Base-by-base conservation (phyloP, 1,140 invertebrate species). In the Rhyacophila brunnea region DNA sequence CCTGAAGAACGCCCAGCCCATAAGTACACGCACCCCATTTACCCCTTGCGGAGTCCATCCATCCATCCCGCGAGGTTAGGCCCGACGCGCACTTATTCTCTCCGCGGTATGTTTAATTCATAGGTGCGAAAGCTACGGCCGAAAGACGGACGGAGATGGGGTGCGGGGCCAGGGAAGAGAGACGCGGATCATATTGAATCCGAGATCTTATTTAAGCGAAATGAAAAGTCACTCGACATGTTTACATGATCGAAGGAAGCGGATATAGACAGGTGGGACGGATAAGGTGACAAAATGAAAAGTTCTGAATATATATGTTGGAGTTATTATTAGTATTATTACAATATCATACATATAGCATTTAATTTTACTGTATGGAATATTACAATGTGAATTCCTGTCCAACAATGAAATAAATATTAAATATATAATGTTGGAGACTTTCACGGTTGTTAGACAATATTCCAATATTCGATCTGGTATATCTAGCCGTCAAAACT, bases 41-140 rank as follows among this genome's bases (percentile, higher is more conserved):
- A 28, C 23, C 23, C 9, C 18, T 15, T 19, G 5, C 13, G 5
- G 5, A 6, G 18, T 18, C 13, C 13, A 45, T 10, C 9, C n/a
- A 42, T 53, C 51, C 40, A 53, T 45, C 42, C 14, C 51, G 1
- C 20, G 49, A 51, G 15, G 13, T 34, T 38, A 46, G 28, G 15
- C 20, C n/a, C 34, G 14, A 17, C 36, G n/a, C 36, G 45, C 19
- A 42, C 54, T 50, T 58, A 58, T 59, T 58, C 57, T 44, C 48
- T 50, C 40, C 20, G 55, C 34, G 50, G 51, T 55, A 63, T 63
- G 61, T 63, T 63, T 63, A 63, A 63, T 63, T 63, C 61, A 63
- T 63, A 35, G 60, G 36, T 38, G 44, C 48, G 49, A 55, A 49
- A 28, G 23, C 23, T 28, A 28, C 23, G 23, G 23, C 23, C 23